Evolutionary conservation across 2,888 invertebrate genomes (phyloP).

Genomic region (Drosophila robusta): DNA sequence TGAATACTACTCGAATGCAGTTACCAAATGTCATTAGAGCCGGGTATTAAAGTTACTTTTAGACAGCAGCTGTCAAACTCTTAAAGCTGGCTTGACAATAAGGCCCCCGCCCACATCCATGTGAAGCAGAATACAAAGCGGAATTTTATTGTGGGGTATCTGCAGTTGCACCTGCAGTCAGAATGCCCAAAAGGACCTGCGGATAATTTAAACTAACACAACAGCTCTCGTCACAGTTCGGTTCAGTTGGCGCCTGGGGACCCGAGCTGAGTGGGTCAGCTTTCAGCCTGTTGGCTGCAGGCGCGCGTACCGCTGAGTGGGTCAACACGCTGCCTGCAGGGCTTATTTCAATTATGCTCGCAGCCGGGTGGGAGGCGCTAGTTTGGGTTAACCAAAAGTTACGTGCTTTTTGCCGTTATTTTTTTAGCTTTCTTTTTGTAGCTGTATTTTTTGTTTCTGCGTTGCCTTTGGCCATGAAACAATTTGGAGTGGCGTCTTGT

Average conservation of each 20-base stretch:
- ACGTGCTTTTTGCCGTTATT: conserved; percentile 54
- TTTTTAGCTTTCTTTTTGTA: conserved; percentile 17
- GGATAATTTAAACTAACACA: conserved; percentile 70
- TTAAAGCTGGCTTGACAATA: neutral
- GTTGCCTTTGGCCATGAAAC: conserved; percentile 64
- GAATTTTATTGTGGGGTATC: conserved; percentile 1
- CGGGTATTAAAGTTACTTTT: conserved; percentile 7
- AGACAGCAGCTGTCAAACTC: neutral
- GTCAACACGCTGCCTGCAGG: conserved; percentile 48
- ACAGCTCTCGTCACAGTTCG: conserved; percentile 39
- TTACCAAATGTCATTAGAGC: conserved; percentile 7
- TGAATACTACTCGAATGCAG: neutral
- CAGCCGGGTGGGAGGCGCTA: neutral
- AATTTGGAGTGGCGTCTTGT: conserved; percentile 55
- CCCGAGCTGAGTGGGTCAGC: conserved; percentile 50
- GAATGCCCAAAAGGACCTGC: conserved; percentile 63
- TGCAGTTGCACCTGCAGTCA: conserved; percentile 33
- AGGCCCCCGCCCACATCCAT: neutral
- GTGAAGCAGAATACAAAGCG: neutral
- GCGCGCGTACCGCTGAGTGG: conserved; percentile 37
- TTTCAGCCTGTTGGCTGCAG: conserved; percentile 26
- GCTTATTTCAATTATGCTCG: conserved; percentile 55
- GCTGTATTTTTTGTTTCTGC: conserved; percentile 16
- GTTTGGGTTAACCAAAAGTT: conserved; percentile 67
- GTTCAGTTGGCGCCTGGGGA: conserved; percentile 28